Evolutionary conservation across 35 echinoderm and acorn worm species (phyloP), one percentile per base, ranked within the genome.

Genomic region (Lytechinus pictus): DNA sequence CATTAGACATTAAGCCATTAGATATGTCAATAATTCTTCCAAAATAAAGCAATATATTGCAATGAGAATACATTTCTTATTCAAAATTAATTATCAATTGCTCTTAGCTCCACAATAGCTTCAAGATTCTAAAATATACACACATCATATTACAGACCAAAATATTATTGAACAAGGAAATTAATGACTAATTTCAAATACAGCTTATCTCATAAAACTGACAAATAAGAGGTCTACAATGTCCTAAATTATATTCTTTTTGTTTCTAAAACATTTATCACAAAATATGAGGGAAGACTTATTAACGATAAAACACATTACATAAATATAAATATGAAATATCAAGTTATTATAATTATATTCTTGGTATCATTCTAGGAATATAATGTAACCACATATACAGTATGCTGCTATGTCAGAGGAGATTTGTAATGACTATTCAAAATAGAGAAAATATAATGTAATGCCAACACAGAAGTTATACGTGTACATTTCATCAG

Each of bases 41-140:
- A 60, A 79, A 79, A n/a, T 79, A 79, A n/a, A 79, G 66, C n/a
- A n/a, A 79, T 24, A 79, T 79, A 79, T 79, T 79, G 66, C 66
- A 79, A 79, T 79, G 66, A 19, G 66, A 79, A 79, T 79, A 79
- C 66, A 19, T 24, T n/a, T 16, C 66, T 79, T 24, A 79, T 79
- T 79, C 66, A 79, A n/a, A 79, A n/a, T 24, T 24, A 79, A 79
- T 8, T 79, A 79, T 79, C 6, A n/a, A 79, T 27, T 79, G 66
- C 19, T 16, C 19, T 79, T 6, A 79, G n/a, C n/a, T 79, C 16
- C 66, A 79, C 3, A 24, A 7, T 24, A n/a, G 16, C 66, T 79
- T 79, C 4, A 4, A 79, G 66, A 79, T 79, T 79, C 66, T 79
- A 79, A n/a, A 79, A 79, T 79, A 79, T 79, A 79, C 66, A 79